phyloP scores from a whole-genome alignment of 2,888 invertebrate genomes.

The Cephus spinipes region DNA sequence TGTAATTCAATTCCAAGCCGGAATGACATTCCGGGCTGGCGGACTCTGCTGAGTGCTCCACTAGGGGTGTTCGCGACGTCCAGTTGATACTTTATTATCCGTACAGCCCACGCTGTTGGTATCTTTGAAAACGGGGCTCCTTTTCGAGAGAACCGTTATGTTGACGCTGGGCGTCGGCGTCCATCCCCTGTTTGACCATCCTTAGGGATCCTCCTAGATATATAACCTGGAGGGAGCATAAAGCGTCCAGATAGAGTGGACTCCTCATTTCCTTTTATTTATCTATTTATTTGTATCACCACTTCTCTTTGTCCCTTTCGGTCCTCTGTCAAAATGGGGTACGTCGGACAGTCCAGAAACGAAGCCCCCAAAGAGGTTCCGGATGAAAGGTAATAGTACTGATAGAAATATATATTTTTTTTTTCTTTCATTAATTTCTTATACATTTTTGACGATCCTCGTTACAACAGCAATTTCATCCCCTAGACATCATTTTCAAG shows the following conservation, averaged over 20 bases:
- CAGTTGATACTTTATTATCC: slow-evolving; percentile 24
- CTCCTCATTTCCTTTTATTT: neutral
- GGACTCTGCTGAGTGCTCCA: slow-evolving; percentile 17
- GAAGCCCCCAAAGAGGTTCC: neutral
- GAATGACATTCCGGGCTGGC: slow-evolving; percentile 25
- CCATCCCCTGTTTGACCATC: neutral
- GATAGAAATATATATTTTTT: neutral
- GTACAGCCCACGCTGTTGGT: slow-evolving; percentile 12
- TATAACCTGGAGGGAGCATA: neutral
- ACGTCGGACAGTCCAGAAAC: neutral
- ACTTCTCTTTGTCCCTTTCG: neutral
- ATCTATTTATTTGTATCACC: neutral
- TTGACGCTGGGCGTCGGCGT: neutral
- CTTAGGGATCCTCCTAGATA: neutral
- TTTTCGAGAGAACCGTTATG: slow-evolving; percentile 2
- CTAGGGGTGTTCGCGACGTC: slow-evolving; percentile 15
- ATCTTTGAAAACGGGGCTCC: slow-evolving; percentile 9
- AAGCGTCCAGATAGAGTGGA: neutral
- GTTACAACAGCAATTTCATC: neutral
- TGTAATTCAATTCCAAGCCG: slow-evolving; percentile 45
- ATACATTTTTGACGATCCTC: neutral
- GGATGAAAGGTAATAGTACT: neutral
- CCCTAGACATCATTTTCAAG: neutral
- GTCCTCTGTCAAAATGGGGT: neutral
- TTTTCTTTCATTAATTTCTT: neutral